Evolutionary conservation across 53 echinoderm and acorn worm genomes (phyloP), one percentile per base, ranked within the genome.

Genomic region (Zoroaster sp.): DNA sequence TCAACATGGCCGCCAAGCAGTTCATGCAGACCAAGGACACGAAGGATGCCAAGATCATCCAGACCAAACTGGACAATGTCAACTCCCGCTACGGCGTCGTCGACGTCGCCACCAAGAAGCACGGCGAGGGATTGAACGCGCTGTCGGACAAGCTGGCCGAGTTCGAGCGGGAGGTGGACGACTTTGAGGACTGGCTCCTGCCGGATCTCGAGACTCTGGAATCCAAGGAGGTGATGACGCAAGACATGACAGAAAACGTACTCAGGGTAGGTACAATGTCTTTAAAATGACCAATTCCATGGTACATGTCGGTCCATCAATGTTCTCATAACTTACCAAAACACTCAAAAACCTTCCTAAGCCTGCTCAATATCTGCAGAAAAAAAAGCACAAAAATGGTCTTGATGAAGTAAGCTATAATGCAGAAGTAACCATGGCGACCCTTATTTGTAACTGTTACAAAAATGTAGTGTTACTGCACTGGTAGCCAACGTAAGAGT

Each of bases 121-220:
- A 95, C 49, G 88, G 93, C 5, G 91, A 94, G 28, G 94, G 94
- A 21, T 90, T 96, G 0, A 86, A 81, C 36, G 37, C 70, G 5
- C 91, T 95, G 49, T 90, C 86, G 33, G 89, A 79, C 71, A 94
- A 93, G 86, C 86, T 99, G 65, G 88, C 79, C 5, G 96, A 99
- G 59, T 94, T 99, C 74, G 95, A 95, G 91, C 78, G 87, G 87
- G 91, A 88, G 68, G 95, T 95, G 10, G 99, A 99, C 35, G 94
- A 96, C 65, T 87, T 99, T 51, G 99, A 99, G 73, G 96, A 99
- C 73, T 96, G 94, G 94, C 65, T 99, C 55, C 67, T 99, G 49
- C 99, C 99, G 20, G 94, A 95, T 25, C 79, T 93, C 38, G 99
- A 96, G 88, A 93, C 93, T 1, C 82, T 99, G 72, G 94, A 94